Percentiles rank a stretch among this genome's conserved stretches.
Evolutionary conservation across 2,113 vertebrate genomes (phyloP).

Genomic region (Daphoenositta chrysoptera): DNA sequence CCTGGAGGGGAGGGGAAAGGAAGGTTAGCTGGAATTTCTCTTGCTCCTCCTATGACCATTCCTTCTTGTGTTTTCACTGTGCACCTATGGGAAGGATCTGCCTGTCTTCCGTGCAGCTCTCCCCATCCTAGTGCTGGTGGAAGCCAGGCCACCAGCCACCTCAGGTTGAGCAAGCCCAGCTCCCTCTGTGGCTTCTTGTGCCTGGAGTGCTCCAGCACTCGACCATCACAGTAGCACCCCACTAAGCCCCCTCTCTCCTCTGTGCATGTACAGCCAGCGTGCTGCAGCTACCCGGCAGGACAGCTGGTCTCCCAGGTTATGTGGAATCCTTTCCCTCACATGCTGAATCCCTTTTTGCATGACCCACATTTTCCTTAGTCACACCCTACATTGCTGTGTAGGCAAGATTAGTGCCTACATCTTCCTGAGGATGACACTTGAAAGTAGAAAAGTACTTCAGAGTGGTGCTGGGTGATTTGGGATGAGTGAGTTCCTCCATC

Average conservation of each 20-base stretch:
- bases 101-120: background rate
- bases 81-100: background rate
- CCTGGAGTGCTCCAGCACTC: rapidly evolving
- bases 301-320: background rate
- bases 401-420: background rate
- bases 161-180: background rate
- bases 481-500: background rate
- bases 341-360: background rate
- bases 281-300: background rate
- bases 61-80: background rate
- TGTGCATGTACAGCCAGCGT: rapidly evolving
- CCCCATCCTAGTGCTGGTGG: too few relatives aligned
- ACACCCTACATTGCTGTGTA: rapidly evolving
- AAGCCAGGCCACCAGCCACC: background rate
- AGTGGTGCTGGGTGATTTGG: background rate
- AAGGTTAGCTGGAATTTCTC: background rate
- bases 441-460: background rate
- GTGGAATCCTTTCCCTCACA: background rate
- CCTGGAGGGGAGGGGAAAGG: too few relatives aligned
- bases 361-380: background rate
- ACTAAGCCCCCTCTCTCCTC: background rate
- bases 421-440: background rate
- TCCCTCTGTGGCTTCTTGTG: rapidly evolving
- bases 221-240: rapidly evolving
- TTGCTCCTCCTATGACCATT: background rate